Conservation (phyloP, 2,797 vertebrate species). For the Columba guinea region DNA sequence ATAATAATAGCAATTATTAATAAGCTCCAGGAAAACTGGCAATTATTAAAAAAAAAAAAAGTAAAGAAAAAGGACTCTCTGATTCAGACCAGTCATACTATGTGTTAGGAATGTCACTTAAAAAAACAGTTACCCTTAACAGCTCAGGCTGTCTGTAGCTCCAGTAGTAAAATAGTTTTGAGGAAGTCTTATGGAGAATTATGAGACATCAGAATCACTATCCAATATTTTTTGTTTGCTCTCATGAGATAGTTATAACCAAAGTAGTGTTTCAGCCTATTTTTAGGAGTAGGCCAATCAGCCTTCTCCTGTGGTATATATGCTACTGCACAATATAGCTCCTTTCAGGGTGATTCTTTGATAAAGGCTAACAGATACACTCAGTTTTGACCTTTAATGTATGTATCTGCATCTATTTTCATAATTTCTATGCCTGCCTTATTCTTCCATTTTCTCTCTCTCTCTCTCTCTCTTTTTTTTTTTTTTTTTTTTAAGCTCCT, state of each 20-base stretch:
- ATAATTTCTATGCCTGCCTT: not conserved
- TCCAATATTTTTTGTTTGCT: not conserved
- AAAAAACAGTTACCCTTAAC: not conserved
- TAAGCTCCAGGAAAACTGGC: not conserved
- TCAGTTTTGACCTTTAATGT: not conserved
- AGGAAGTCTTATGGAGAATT: not conserved
- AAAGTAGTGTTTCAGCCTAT: not conserved
- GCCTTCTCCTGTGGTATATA: not conserved
- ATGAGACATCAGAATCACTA: not conserved
- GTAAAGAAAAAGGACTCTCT: not conserved
- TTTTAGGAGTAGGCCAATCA: not conserved
- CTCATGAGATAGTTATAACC: not conserved
- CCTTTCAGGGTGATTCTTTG: not conserved
- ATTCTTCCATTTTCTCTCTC: not conserved
- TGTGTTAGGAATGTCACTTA: not conserved
- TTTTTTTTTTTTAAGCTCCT: not conserved
- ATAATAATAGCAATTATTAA: slow-evolving; percentile 16
- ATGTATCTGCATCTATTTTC: not conserved
- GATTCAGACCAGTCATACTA: not conserved
- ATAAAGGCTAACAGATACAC: not conserved
- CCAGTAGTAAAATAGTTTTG: not conserved
- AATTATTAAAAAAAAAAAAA: not conserved
- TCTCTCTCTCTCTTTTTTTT: not conserved
- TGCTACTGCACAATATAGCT: not conserved
- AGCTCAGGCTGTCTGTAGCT: not conserved